Evolutionary conservation across 2,888 invertebrate species (phyloP), one percentile per base, ranked within the genome.

Genomic region (Caenorhabditis auriculariae): DNA sequence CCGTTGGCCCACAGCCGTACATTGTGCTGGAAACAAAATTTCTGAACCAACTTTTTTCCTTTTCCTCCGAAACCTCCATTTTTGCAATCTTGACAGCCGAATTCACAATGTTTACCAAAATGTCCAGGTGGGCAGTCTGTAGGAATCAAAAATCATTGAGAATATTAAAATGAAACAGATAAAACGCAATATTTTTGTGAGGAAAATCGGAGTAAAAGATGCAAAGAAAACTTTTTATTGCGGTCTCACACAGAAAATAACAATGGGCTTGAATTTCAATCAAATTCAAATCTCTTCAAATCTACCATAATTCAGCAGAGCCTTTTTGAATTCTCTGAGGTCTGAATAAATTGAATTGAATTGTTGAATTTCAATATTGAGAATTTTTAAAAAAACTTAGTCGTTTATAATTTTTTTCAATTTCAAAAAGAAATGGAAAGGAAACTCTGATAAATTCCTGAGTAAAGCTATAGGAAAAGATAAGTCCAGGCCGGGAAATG

Each of bases 71-170:
- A 45, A 5, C 81, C 84, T 9, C 83, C 83, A 63, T 85, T 83
- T 62, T 75, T 70, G 67, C 85, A 85, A 64, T 82, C 81, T n/a
- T 63, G 64, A 69, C 85, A 85, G 4, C 79, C 81, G 47, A 77
- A 79, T 50, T 81, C 69, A 66, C 85, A 85, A 29, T 82, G 75
- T 1, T 71, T 66, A 1, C 85, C 85, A 68, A 85, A 85, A 3
- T 72, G 71, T 1, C 85, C 85, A 3, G 76, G 76, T 2, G 80
- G 77, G 68, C 85, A 85, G 27, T 76, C 84, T 84, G 72, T 61
- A 75, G 52, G 21, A 21, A 19, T 24, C 17, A 5, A 19, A n/a
- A 9, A 47, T 17, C 4, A 23, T n/a, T 29, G 28, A 7, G 28
- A 21, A 27, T 42, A 17, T 23, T 47, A 4, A 39, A 7, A 21